A percentile compares a stretch with the other conserved stretches of the same genome.
These are phyloP conservation scores for Ophion costatus DNA, from an alignment of 2,888 invertebrate genomes.

Conservation along the genomic window DNA sequence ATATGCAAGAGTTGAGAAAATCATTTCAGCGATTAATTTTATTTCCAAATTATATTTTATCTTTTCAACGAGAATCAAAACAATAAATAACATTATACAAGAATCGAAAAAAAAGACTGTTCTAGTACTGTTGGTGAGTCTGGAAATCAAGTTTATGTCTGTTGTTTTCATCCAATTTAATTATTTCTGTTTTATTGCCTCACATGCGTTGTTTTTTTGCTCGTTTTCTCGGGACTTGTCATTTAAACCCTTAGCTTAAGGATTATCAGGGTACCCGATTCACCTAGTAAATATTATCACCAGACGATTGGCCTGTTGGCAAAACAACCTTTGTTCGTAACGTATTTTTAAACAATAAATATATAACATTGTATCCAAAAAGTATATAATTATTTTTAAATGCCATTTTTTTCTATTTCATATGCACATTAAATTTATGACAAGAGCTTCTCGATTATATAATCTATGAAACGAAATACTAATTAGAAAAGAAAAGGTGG, in stretches of 20 bases:
- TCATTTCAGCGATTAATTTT: neutral
- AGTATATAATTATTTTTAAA: slow-evolving; percentile 29
- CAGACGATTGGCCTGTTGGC: slow-evolving; percentile 16
- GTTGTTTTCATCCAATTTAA: neutral
- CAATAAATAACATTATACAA: slow-evolving; percentile 3
- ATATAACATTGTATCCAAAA: slow-evolving; percentile 44
- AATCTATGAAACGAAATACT: slow-evolving; percentile 38
- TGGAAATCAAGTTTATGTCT: slow-evolving; percentile 28
- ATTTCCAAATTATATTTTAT: neutral
- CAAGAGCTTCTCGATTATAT: slow-evolving; percentile 25
- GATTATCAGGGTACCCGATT: slow-evolving; percentile 4
- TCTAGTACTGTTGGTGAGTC: slow-evolving; percentile 45
- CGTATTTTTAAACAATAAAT: slow-evolving; percentile 37
- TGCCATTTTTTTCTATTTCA: slow-evolving; percentile 12
- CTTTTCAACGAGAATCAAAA: neutral
- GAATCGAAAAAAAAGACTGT: slow-evolving; percentile 5
- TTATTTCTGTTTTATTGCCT: slow-evolving; percentile 21
- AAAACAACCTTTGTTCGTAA: slow-evolving; percentile 38
- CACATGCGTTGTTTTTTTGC: slow-evolving; percentile 10
- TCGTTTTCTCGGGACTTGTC: neutral
- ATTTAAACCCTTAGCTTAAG: slow-evolving; percentile 10
- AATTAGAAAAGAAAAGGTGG: slow-evolving; percentile 31
- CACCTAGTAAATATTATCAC: slow-evolving; percentile 23
- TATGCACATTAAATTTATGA: slow-evolving; percentile 27
- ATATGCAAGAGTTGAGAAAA: neutral